A percentile compares a stretch with the other conserved stretches of the same genome.
Evolutionary conservation across 2,888 invertebrate genomes (phyloP).

Genomic region (Pedicia rivosa): DNA sequence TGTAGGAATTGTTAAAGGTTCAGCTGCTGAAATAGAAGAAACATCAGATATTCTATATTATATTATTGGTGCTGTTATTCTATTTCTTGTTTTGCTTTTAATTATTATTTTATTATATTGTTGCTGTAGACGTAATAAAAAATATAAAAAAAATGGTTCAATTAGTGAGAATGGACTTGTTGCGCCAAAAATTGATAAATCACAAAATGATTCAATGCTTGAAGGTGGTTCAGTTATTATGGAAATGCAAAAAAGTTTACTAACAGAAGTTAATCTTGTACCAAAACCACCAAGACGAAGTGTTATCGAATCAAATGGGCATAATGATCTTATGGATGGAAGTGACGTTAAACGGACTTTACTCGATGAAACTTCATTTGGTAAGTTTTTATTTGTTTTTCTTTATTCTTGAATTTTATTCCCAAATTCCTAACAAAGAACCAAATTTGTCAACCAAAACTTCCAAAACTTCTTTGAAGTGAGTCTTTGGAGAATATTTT

Average conservation of each 20-base stretch:
- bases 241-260: slow-evolving; percentile 72
- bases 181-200: slow-evolving; percentile 32
- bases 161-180: slow-evolving; percentile 29
- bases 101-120: slow-evolving; percentile 34
- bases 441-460: not conserved
- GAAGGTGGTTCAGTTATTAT: slow-evolving; percentile 60
- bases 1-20: not conserved
- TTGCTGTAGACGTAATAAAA: slow-evolving; percentile 35
- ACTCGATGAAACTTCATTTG: slow-evolving; percentile 65
- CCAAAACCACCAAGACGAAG: slow-evolving; percentile 68
- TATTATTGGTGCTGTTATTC: not conserved
- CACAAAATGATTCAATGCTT: slow-evolving; percentile 50
- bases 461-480: too few species aligned
- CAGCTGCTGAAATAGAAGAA: not conserved
- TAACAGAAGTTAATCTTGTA: slow-evolving; percentile 71
- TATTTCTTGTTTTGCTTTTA: slow-evolving; percentile 27
- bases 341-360: slow-evolving; percentile 68
- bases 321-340: slow-evolving; percentile 58
- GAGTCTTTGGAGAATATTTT: too few species aligned
- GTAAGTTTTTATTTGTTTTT: slow-evolving; percentile 33
- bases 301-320: slow-evolving; percentile 50
- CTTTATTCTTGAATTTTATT: not conserved
- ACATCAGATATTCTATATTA: not conserved
- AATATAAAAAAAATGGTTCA: slow-evolving; percentile 35
- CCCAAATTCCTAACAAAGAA: too few species aligned